Evolutionary conservation across 2,113 vertebrate species (phyloP), one percentile per base, ranked within the genome.

Genomic region (Misgurnus anguillicaudatus): DNA sequence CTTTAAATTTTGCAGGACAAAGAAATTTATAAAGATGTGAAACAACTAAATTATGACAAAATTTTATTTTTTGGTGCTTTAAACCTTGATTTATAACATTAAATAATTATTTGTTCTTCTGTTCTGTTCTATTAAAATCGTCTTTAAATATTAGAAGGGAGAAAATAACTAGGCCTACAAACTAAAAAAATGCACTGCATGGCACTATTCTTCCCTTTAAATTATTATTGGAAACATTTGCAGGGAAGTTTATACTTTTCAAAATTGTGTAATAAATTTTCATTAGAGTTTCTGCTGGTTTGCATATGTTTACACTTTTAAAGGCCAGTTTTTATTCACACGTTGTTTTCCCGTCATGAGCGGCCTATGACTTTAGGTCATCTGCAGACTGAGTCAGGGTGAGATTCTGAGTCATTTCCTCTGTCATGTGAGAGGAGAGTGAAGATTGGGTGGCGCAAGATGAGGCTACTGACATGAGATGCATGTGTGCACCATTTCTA

Each of bases 381-480:
- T 75, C 47, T 79, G 64, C 14, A 74, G 62, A 36, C 74, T 78
- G 61, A 65, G 71, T 60, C 21, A 47, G 51, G 21, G 69, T 75
- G 71, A 80, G n/a, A 48, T 6, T 58, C 66, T 77, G 76, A 77
- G 77, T 79, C 77, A 82, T 55, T 82, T 80, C 77, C 71, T 63
- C 53, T 58, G 66, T 85, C 84, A 85, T 83, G 71, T 83, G 79
- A 78, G 70, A 78, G 70, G 11, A 63, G 68, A 53, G 47, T 61
- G 45, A 45, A 62, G 48, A 75, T 11, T 58, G 6, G 1, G 69
- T 72, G 69, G 69, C 6, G 42, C 42, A 65, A 76, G 4, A 65
- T 38, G 36, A 5, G 68, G 41, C 41, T 31, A 53, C n/a, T 67
- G 24, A 48, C 24, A 39, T 24, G 47, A 47, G 36, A n/a, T 71